Evolutionary conservation across 1,140 invertebrate genomes (phyloP), one percentile per base, ranked within the genome.

Genomic region (Sinella curviseta): DNA sequence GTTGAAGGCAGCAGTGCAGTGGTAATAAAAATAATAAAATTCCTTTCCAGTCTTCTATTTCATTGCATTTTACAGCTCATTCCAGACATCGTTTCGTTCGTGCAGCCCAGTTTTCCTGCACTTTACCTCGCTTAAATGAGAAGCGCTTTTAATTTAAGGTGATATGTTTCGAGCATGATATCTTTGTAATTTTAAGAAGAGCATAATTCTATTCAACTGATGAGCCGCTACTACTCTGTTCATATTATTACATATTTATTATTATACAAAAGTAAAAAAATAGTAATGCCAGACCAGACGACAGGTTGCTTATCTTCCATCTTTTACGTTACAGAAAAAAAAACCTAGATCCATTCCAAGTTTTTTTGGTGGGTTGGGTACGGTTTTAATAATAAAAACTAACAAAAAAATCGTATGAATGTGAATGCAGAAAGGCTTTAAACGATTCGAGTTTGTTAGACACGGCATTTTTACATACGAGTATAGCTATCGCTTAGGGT

Each of bases 11-110:
- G 57, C 57, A 26, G 39, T 48, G 20, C 20, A 48, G 31, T 31
- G 55, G 55, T 33, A 70, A 70, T 33, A 33, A 70, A 70, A 70
- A 70, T 70, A 70, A 70, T 31, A 70, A 70, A 70, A 70, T 70
- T 70, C 65, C 65, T 17, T 33, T 70, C 12, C 30, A 65, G 28
- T 24, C 65, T 31, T 70, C 65, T 30, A 70, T 70, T 70, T 30
- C 65, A 70, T 14, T 14, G 12, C 65, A 70, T 30, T 70, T 70
- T 70, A 70, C 65, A 33, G 65, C 65, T 70, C 65, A 70, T 70
- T 70, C 65, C 65, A 70, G 8, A 33, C 65, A 70, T 70, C 65
- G 65, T 70, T 70, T 30, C 65, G 24, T 17, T n/a, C 39, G n/a
- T 14, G 65, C 24, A 70, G 31, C 20, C 8, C 8, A 48, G 39